Evolutionary conservation across 2,888 invertebrate species (phyloP).

Genomic region (Gymnocheta viridis): DNA sequence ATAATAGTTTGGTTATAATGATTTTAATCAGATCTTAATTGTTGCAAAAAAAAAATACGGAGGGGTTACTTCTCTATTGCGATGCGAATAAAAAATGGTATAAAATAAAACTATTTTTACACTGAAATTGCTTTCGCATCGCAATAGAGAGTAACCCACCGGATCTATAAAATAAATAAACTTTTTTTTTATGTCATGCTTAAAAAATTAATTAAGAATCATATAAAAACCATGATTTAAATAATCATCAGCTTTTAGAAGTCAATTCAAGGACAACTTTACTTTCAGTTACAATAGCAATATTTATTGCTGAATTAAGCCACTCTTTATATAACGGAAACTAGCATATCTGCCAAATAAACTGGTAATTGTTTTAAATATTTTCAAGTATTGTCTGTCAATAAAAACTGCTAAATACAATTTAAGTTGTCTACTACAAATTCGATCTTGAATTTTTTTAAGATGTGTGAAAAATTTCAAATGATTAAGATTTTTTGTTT

Average conservation of each 20-base stretch:
- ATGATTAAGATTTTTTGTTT: not conserved
- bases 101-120: no score
- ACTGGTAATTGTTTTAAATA: not conserved
- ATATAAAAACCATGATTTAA: not conserved
- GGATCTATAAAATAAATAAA: no score
- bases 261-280: not conserved
- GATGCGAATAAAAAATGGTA: no score
- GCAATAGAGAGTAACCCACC: no score
- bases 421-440: slow-evolving; percentile 3
- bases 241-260: not conserved
- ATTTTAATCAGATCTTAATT: not conserved
- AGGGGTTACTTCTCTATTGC: no score
- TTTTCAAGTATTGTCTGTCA: not conserved
- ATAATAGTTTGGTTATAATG: not conserved
- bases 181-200: no score
- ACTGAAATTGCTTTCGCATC: no score
- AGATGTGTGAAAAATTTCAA: slow-evolving; percentile 37
- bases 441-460: slow-evolving; percentile 33
- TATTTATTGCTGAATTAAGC: not conserved
- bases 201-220: no score
- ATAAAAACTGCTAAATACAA: slow-evolving; percentile 17
- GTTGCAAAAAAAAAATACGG: no score
- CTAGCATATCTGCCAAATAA: slow-evolving; percentile 8
- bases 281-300: not conserved
- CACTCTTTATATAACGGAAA: not conserved